Base-by-base conservation (phyloP, 2,888 invertebrate species). In the Tinea pellionella region DNA sequence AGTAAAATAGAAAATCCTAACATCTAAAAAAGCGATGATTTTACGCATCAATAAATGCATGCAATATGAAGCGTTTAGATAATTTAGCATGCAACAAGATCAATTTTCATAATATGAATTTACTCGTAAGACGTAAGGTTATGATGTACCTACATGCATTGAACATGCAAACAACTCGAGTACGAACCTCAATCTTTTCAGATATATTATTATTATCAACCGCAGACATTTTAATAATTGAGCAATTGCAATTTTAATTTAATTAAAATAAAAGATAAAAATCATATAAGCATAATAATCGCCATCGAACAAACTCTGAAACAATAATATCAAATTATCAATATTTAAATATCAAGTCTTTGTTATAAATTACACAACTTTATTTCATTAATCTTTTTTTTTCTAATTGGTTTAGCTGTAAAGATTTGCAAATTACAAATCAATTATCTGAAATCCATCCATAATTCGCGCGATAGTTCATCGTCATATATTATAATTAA, bases 161-260 rank as follows among this genome's bases (percentile, higher is more conserved):
- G 9, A 37, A n/a, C 37, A 37, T 37, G 37, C 37, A 37, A 24
- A 37, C n/a, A 37, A 9, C 1, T 9, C 2, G 9, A 37, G 37
- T 37, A 53, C 53, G n/a, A 53, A 53, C 53, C 53, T 53, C 53
- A 1, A 12, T 6, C 24, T 53, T 53, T 53, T 53, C 53, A 18
- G 12, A 16, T 53, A 18, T 53, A 24, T 53, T 53, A 53, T 53
- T 53, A 24, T 53, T 53, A 53, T 53, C 24, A n/a, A 24, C 16
- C 2, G 53, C 53, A 24, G 53, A 18, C 53, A 53, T 53, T 53
- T 18, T 53, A 47, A 24, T 12, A 53, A 53, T 53, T 12, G 37
- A 47, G 2, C 13, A 16, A 47, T 47, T 47, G 15, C 47, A 24
- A 53, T 15, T 9, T 19, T 15, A 24, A 53, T 15, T 9, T 19